Evolutionary conservation across 2,113 vertebrate species (phyloP), one percentile per base, ranked within the genome.

Genomic region (Rhea pennata): DNA sequence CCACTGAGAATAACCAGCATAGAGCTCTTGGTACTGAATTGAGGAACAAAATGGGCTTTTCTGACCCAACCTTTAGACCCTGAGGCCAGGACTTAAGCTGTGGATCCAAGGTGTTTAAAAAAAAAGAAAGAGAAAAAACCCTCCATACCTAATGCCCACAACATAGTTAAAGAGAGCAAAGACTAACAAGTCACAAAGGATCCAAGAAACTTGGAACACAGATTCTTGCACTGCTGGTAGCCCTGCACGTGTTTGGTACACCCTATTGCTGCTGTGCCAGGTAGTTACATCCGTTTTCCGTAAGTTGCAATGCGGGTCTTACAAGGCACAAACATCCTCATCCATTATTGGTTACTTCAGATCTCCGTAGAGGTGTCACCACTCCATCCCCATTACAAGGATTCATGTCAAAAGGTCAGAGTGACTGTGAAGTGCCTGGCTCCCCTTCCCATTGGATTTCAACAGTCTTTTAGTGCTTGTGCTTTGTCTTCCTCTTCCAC

Each of bases 171-270:
- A 53, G 61, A 62, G 10, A 61, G 64, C 14, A 31, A 86, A 88
- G 64, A 46, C 42, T 61, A 78, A 15, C 29, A 50, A 46, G 59
- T 9, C 56, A 33, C 77, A 58, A 54, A 66, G 26, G n/a, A 83
- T 50, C 40, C 3, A 5, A 78, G 7, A 24, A 7, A 2, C 17
- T 23, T 1, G 0, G 44, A 39, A 70, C 44, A 36, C 39, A 54
- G 39, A 69, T 33, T 33, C 56, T 59, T 29, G 56, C 29, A 11
- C 56, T 59, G 44, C 66, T 48, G 40, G 40, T 21, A 33, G 66
- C 15, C 48, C 42, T 48, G 20, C 19, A 16, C 26, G 27, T 20
- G 66, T 48, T 42, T 31, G 20, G 42, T 33, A 48, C 42, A 31
- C 15, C 42, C 66, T 48, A 15, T 31, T 26, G 36, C 74, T 73